Base-by-base conservation (phyloP, 1,140 invertebrate genomes). In the Lepidotrigona ventralis region DNA sequence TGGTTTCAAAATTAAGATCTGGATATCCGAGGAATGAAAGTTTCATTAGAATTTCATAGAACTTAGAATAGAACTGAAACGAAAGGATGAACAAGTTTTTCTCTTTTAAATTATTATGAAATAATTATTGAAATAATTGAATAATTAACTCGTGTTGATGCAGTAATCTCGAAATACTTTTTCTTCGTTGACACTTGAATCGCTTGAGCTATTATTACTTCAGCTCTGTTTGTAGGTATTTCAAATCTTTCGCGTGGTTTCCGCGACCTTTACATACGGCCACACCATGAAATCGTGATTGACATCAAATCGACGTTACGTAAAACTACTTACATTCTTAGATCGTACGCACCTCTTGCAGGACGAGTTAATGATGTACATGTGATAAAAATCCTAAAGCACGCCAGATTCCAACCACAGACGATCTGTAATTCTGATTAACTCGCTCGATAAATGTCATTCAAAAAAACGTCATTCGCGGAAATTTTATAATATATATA, bases 241-340 rank as follows among this genome's bases (percentile, higher is more conserved):
- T 60, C 58, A 60, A n/a, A 60, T 60, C 1, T n/a, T 14, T 60
- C 23, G 23, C 58, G 5, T 12, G 58, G 2, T 23, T 68, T 46
- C 21, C 21, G 46, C 19, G 46, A n/a, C n/a, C 56, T 77, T 14
- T n/a, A n/a, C 21, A 26, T 21, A 12, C 11, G 2, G 14, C 46
- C 9, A 4, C 46, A 33, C 51, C 63, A 29, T 64, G 26, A 77
- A 77, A 66, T 78, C n/a, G 63, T 53, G 21, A 78, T 68, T 23
- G 76, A 39, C 63, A 19, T 68, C 21, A 15, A 78, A 68, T 19
- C 15, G 9, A 54, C 26, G 63, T 78, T 78, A 78, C 29, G 63
- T 68, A 78, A 78, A 53, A 14, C 58, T 60, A 60, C 12, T 23
- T 60, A 14, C 8, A 6, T 21, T 64, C 21, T 78, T 54, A 39